Evolutionary conservation across 2,797 vertebrate genomes (phyloP).

Genomic region (Aeoliscus strigatus): DNA sequence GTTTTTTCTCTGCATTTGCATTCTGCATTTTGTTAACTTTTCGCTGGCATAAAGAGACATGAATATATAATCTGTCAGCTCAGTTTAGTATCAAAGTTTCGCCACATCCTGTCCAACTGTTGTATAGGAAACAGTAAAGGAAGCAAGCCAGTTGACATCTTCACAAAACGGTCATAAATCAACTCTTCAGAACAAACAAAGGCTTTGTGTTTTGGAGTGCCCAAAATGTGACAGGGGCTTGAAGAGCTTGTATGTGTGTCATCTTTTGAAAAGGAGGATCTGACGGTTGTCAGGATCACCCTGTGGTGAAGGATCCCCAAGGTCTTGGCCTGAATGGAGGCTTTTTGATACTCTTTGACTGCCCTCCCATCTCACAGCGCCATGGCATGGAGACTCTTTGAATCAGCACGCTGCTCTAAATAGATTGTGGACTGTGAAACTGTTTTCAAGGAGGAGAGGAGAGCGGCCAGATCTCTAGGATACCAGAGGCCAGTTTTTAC

Average conservation of each 20-base stretch:
- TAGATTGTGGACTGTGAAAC: constrained; percentile 30
- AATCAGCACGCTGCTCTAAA: constrained; percentile 60
- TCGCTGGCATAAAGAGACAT: constrained; percentile 51
- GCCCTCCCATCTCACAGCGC: constrained; percentile 57
- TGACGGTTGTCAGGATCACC: constrained; percentile 70
- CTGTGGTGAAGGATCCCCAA: constrained; percentile 64
- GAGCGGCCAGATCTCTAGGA: constrained; percentile 49
- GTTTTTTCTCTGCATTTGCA: constrained; percentile 46
- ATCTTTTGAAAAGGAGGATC: constrained; percentile 72
- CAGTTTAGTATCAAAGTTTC: constrained; percentile 61
- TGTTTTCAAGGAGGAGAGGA: constrained; percentile 36
- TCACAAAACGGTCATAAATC: constrained; percentile 64
- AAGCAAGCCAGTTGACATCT: constrained; percentile 57
- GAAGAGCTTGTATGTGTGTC: constrained; percentile 68
- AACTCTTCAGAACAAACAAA: constrained; percentile 62
- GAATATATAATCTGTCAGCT: constrained; percentile 61
- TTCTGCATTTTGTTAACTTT: constrained; percentile 47
- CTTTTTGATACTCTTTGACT: constrained; percentile 73
- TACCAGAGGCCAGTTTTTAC: constrained; percentile 59
- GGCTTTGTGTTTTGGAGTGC: constrained; percentile 54
- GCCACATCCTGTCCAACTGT: constrained; percentile 69
- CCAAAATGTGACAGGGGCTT: constrained; percentile 61
- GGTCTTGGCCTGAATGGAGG: constrained; percentile 60
- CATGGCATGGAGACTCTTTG: constrained; percentile 55
- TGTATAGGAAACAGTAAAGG: constrained; percentile 43